These are phyloP conservation scores for Aelia acuminata DNA, from an alignment of 2,888 invertebrate species.

Conservation along the genomic window DNA sequence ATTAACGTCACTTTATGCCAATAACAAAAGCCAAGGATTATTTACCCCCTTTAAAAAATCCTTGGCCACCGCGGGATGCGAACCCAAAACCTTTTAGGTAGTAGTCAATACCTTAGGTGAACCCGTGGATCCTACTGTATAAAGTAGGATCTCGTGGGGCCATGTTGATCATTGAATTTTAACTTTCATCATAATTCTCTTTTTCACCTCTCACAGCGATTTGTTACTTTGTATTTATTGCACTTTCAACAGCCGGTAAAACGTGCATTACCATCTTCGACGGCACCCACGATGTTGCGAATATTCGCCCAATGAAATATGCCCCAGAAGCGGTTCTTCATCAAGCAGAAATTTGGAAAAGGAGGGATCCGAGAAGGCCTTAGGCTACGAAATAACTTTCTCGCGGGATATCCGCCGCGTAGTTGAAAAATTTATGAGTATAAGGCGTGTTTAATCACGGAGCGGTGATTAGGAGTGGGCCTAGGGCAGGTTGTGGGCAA, in stretches of 20 bases:
- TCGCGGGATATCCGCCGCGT: slow-evolving; percentile 22
- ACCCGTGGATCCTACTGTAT: no score
- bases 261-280: neutral
- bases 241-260: neutral
- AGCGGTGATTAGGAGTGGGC: slow-evolving; percentile 5
- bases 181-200: no score
- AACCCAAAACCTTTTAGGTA: no score
- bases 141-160: no score
- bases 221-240: neutral
- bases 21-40: no score
- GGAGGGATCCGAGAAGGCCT: neutral
- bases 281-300: neutral
- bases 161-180: no score
- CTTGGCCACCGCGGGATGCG: no score
- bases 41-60: no score
- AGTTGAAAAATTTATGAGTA: slow-evolving; percentile 43
- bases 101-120: no score
- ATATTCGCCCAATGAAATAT: neutral
- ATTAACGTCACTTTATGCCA: no score
- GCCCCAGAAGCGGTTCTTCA: neutral
- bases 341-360: slow-evolving; percentile 30
- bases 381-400: slow-evolving; percentile 15
- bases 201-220: neutral
- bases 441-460: slow-evolving; percentile 31
- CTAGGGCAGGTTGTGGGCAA: neutral